phyloP scores from a whole-genome alignment of 2,888 invertebrate genomes.

The Capitulum mitella region DNA sequence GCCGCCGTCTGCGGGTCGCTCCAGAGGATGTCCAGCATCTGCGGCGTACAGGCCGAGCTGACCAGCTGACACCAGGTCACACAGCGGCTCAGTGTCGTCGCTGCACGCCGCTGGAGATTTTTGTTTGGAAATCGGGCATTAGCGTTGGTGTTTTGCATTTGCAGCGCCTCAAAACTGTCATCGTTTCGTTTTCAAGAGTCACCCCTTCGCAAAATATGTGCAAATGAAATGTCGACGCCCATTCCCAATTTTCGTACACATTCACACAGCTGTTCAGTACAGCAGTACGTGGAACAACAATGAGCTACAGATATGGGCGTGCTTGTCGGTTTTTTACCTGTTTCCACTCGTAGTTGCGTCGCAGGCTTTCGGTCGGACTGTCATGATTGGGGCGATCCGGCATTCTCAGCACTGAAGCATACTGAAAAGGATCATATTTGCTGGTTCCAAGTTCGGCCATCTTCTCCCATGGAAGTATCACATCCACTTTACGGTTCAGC shows the following conservation, averaged over 20 bases:
- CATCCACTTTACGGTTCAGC: no score
- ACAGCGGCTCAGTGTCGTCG: not conserved
- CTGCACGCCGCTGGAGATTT: not conserved
- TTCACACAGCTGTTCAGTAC: no score
- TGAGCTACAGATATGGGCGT: not conserved
- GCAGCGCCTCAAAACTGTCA: not conserved
- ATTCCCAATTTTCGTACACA: no score
- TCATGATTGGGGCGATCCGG: not conserved
- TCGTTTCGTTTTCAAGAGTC: not conserved
- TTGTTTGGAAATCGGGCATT: not conserved
- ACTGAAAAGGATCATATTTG: not conserved
- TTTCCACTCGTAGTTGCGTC: not conserved
- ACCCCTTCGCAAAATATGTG: not conserved
- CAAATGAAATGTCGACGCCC: no score
- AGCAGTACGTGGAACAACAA: not conserved
- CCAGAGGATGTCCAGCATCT: constrained; percentile 90
- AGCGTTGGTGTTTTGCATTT: not conserved
- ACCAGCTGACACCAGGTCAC: not conserved
- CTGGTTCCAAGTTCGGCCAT: no score
- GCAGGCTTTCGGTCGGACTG: not conserved
- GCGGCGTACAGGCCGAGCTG: constrained; percentile 21
- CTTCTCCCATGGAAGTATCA: no score
- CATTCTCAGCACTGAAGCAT: not conserved
- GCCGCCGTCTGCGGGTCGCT: constrained; percentile 75
- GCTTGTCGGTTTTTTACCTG: not conserved